A percentile compares a stretch with the other conserved stretches of the same genome.
These are phyloP conservation scores for Bruchidius siliquastri DNA, from an alignment of 2,888 invertebrate genomes.

Conservation along the genomic window DNA sequence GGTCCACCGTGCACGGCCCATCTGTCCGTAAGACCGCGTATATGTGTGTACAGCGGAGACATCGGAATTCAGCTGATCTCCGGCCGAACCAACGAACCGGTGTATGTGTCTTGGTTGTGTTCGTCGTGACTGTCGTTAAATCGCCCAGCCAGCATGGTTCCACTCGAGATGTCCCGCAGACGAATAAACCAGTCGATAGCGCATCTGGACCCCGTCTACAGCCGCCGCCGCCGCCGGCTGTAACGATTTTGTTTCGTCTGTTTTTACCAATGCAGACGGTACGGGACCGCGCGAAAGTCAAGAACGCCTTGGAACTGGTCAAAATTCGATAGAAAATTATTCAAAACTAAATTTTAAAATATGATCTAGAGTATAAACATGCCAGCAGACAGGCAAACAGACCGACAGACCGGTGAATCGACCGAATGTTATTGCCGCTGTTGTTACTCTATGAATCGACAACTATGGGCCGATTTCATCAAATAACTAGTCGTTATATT, in stretches of 20 bases:
- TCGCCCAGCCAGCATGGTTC: slow-evolving; percentile 28
- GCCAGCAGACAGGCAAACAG: no score
- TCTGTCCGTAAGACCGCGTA: not conserved
- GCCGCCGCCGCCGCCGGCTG: slow-evolving; percentile 15
- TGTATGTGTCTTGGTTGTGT: not conserved
- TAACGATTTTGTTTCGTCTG: not conserved
- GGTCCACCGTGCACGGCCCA: not conserved
- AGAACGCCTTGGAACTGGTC: no score
- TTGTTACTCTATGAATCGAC: no score
- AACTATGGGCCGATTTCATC: no score
- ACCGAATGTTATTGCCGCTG: no score
- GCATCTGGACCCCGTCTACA: slow-evolving; percentile 15
- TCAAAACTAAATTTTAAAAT: no score
- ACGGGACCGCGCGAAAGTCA: not conserved
- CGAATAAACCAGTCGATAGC: slow-evolving; percentile 20
- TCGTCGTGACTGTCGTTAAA: slow-evolving; percentile 21
- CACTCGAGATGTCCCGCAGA: slow-evolving; percentile 14
- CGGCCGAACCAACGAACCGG: not conserved
- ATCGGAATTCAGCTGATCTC: not conserved
- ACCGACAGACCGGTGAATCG: no score
- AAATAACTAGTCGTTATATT: no score
- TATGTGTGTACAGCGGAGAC: not conserved
- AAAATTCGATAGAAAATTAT: no score
- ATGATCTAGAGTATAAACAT: no score
- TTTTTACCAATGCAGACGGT: not conserved